Evolutionary conservation across 2,888 invertebrate species (phyloP).

Genomic region (Oxycera nigricornis): DNA sequence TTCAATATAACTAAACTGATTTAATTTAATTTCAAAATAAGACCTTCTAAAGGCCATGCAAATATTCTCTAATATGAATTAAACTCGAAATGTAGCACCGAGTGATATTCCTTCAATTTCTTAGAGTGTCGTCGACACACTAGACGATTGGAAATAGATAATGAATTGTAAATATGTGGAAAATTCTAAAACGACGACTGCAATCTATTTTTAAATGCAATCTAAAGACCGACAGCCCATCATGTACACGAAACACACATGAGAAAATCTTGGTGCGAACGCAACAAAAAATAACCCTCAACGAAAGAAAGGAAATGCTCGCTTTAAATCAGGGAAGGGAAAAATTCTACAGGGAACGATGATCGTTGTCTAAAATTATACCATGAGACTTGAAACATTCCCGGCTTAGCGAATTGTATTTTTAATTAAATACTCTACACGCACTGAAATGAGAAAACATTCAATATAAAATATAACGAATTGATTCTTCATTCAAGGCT

Average conservation of each 20-base stretch:
- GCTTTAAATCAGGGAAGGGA: constrained; percentile 19
- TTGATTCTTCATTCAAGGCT: too few species aligned
- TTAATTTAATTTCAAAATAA: too few species aligned
- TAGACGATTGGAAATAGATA: constrained; percentile 32
- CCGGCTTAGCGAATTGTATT: too few species aligned
- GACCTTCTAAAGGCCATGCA: too few species aligned
- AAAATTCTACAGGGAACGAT: not conserved
- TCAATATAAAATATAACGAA: too few species aligned
- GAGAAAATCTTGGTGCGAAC: not conserved
- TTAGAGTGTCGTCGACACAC: not conserved
- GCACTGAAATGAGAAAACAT: too few species aligned
- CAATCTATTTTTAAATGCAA: constrained; percentile 23
- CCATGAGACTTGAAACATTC: constrained; percentile 3
- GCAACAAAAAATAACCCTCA: not conserved
- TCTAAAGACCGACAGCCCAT: constrained; percentile 3
- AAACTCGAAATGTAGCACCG: too few species aligned
- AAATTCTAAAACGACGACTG: constrained; percentile 21
- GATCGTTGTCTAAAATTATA: not conserved
- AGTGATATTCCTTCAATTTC: not conserved
- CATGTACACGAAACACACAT: not conserved
- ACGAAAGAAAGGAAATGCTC: constrained; percentile 31
- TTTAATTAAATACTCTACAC: too few species aligned
- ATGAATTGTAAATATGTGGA: constrained; percentile 30
- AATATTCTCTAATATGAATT: too few species aligned
- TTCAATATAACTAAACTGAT: too few species aligned